Evolutionary conservation across 2,888 invertebrate genomes (phyloP).

Genomic region (Pterostichus madidus): DNA sequence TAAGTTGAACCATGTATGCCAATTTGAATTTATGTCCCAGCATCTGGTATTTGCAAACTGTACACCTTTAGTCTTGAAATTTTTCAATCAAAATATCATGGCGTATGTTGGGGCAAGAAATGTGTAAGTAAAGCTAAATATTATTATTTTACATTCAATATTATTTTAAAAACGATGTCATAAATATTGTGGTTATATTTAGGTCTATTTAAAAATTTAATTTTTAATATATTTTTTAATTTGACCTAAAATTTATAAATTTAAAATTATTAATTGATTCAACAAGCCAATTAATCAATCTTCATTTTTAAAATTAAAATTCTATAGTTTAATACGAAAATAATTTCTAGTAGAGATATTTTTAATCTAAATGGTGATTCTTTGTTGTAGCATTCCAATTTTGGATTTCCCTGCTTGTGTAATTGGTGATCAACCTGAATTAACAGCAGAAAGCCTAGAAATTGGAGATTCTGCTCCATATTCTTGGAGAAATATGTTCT

Average conservation of each 20-base stretch:
- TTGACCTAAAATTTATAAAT: no score
- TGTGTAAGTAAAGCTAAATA: conserved; percentile 78
- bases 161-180: neutral
- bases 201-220: neutral
- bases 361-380: neutral
- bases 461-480: conserved; percentile 91
- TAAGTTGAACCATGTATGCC: conserved; percentile 98
- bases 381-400: conserved; percentile 86
- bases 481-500: conserved; percentile 99
- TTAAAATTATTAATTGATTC: no score
- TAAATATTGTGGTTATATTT: neutral
- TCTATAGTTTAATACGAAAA: no score
- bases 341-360: neutral
- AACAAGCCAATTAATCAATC: no score
- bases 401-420: conserved; percentile 98
- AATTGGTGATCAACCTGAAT: conserved; percentile 95
- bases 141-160: neutral
- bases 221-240: neutral
- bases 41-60: conserved; percentile 99
- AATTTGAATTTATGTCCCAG: conserved; percentile 99
- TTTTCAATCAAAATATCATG: conserved; percentile 98
- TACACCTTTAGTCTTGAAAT: conserved; percentile 98
- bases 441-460: conserved; percentile 94
- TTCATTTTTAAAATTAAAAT: no score
- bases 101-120: conserved; percentile 97